Base-by-base conservation (phyloP, 2,797 vertebrate species). In the Sarcoramphus papa region DNA sequence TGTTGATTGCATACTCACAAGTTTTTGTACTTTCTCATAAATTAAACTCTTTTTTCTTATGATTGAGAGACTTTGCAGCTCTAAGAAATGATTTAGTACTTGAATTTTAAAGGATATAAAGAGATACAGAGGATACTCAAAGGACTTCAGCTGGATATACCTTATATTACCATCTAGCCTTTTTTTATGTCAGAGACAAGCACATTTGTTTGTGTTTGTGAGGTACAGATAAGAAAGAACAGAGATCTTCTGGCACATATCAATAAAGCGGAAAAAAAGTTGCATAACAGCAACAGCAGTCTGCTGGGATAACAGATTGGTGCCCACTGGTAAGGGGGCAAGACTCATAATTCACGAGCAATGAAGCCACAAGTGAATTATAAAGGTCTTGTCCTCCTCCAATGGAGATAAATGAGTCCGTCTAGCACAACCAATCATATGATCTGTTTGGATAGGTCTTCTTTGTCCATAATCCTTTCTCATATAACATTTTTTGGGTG, bases 341-440 rank as follows among this genome's bases (percentile, higher is more conserved):
- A 96, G 50, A 18, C 40, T 76, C 64, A 85, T 93, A 94, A 96
- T 85, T 97, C 95, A 96, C 82, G 80, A 80, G 64, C 92, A 92
- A 69, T 91, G 91, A 85, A 95, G 85, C 68, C 92, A 90, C 91
- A 93, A 94, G 75, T 83, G 87, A 96, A 93, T 96, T 95, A 95
- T 72, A 96, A 94, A 93, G 89, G 89, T 80, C 78, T 94, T 50
- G 9, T 90, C 91, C 74, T 83, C 56, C 64, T 94, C 47, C 78
- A 83, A 56, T 78, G 50, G 89, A 96, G 95, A 96, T 64, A 94
- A 94, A 96, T 93, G 64, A 94, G 57, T 62, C 60, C 2, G 0
- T 56, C 75, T 91, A 88, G 54, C 65, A 74, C 13, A 79, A 93
- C 89, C 48, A 93, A 53, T 69, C 64, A 62, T 43, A 67, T 33